Percentiles rank a stretch among this genome's conserved stretches.
phyloP scores from a whole-genome alignment of 2,888 invertebrate genomes.

The Noctua janthe region DNA sequence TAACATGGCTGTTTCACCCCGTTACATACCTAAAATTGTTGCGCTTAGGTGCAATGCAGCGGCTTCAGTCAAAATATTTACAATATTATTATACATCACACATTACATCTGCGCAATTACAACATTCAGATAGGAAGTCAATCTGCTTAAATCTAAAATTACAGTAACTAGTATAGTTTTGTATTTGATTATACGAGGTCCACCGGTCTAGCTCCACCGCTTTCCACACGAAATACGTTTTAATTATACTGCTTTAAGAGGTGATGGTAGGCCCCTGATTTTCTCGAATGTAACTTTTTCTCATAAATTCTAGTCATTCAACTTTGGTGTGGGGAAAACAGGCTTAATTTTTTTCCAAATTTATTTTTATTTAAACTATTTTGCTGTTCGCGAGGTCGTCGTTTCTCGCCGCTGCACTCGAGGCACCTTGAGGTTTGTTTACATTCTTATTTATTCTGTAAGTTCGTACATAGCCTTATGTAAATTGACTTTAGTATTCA shows the following conservation, averaged over 20 bases:
- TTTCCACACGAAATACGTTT: neutral
- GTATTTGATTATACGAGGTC: too few relatives aligned
- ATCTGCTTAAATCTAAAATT: too few relatives aligned
- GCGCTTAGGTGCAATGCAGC: too few relatives aligned
- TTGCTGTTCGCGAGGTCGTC: conserved; percentile 30
- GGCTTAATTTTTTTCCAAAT: conserved; percentile 1
- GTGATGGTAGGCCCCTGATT: neutral
- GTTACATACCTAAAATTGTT: too few relatives aligned
- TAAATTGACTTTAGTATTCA: neutral
- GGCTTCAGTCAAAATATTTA: too few relatives aligned
- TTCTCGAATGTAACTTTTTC: neutral
- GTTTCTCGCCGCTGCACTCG: conserved; percentile 61
- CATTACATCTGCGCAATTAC: too few relatives aligned
- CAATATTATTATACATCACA: too few relatives aligned
- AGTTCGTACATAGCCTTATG: neutral
- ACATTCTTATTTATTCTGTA: neutral
- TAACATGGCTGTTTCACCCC: too few relatives aligned
- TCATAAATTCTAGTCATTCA: neutral
- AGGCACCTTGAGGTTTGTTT: conserved; percentile 49
- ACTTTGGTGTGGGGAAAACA: neutral
- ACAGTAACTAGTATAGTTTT: too few relatives aligned
- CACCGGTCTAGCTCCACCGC: neutral
- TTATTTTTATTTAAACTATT: neutral
- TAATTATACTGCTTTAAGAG: neutral
- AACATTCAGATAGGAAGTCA: too few relatives aligned